Conservation (phyloP, 2,888 invertebrate genomes). For the Torymus auratus region DNA sequence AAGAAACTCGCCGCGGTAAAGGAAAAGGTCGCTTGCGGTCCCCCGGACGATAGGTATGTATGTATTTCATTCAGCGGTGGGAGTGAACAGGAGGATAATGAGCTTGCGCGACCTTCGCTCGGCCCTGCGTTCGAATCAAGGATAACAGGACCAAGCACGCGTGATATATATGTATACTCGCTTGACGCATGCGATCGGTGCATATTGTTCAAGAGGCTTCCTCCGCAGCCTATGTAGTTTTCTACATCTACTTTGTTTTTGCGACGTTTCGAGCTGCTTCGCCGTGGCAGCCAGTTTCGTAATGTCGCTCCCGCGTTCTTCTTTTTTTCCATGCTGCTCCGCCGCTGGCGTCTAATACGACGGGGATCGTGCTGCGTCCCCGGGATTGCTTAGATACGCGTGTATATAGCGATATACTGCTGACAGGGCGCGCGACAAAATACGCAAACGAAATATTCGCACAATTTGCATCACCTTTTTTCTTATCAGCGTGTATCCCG, state of each 20-base stretch:
- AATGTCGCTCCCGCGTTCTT: neutral
- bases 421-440: neutral
- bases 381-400: no score
- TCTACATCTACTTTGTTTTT: no score
- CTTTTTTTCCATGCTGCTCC: neutral
- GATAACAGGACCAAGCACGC: neutral
- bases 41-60: no score
- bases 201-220: no score
- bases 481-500: neutral
- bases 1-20: no score
- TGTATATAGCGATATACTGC: no score
- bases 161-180: neutral
- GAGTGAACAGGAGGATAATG: constrained; percentile 2
- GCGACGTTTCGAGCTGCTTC: no score
- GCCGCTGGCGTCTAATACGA: neutral
- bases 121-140: constrained; percentile 20
- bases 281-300: neutral
- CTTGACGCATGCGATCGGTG: constrained; percentile 10
- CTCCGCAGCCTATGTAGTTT: no score
- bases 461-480: constrained; percentile 30
- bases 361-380: neutral
- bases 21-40: neutral
- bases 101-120: constrained; percentile 23
- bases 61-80: no score
- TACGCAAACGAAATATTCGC: constrained; percentile 14